A percentile compares a stretch with the other conserved stretches of the same genome.
phyloP scores from a whole-genome alignment of 2,797 vertebrate genomes.

The Chaetophractus vellerosus region DNA sequence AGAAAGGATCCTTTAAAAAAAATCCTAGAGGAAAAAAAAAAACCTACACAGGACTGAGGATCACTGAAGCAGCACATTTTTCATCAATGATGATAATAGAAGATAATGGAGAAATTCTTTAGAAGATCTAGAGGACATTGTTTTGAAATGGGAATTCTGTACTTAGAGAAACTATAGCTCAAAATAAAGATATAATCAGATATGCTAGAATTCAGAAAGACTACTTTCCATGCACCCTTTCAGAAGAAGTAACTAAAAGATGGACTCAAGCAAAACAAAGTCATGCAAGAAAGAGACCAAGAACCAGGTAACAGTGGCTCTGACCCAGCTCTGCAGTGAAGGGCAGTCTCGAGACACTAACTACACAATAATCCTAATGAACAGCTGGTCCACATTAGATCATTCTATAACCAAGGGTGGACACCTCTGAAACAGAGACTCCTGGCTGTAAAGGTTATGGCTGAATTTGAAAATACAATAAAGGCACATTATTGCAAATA shows the following conservation, averaged over 20 bases:
- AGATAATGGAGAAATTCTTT: not conserved
- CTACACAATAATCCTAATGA: not conserved
- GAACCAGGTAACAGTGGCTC: not conserved
- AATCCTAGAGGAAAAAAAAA: not conserved
- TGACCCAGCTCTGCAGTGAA: not conserved
- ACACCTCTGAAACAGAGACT: not conserved
- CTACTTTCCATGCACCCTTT: not conserved
- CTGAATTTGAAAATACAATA: not conserved
- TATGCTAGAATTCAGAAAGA: constrained; percentile 4
- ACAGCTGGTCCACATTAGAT: not conserved
- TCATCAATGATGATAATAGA: not conserved
- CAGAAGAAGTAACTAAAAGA: constrained; percentile 11
- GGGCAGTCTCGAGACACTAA: not conserved
- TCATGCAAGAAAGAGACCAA: not conserved
- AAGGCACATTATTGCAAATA: not conserved
- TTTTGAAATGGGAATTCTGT: constrained; percentile 33
- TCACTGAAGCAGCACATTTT: not conserved
- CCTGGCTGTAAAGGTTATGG: not conserved
- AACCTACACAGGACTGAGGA: not conserved
- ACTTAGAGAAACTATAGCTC: not conserved
- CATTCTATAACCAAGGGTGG: not conserved
- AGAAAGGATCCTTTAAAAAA: not conserved
- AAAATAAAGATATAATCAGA: not conserved
- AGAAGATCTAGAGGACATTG: not conserved
- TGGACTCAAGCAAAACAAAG: constrained; percentile 4